Conservation (phyloP, 2,113 vertebrate species). For the Neogobius melanostomus region DNA sequence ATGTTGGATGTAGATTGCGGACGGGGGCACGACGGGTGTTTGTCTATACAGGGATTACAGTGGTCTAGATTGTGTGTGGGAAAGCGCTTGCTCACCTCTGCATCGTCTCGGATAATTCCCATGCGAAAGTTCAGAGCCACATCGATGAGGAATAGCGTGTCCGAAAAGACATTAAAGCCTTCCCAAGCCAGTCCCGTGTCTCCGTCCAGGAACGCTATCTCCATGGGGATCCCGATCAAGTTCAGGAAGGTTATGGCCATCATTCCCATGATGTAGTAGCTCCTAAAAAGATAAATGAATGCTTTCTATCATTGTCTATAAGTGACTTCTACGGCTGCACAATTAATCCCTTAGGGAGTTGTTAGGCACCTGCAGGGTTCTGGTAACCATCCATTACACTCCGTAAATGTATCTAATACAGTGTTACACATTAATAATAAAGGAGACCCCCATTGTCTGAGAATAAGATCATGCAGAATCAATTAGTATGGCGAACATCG, state of each 20-base stretch:
- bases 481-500: too few relatives aligned
- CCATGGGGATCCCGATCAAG: conserved; percentile 77
- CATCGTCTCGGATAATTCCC: conserved; percentile 75
- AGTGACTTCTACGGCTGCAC: too few relatives aligned
- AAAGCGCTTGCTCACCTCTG: conserved; percentile 72
- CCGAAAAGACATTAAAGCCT: conserved; percentile 76
- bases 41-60: conserved; percentile 54
- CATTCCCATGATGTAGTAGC: conserved; percentile 78
- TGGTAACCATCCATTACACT: too few relatives aligned
- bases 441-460: too few relatives aligned
- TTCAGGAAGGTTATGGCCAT: conserved; percentile 76
- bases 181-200: conserved; percentile 65
- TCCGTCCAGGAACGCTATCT: conserved; percentile 74
- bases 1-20: conserved; percentile 64
- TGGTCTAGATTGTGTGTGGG: conserved; percentile 60
- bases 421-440: too few relatives aligned
- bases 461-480: too few relatives aligned
- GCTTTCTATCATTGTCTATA: background rate
- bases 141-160: conserved; percentile 75
- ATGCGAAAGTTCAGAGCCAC: conserved; percentile 78
- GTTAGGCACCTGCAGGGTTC: too few relatives aligned
- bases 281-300: conserved; percentile 49
- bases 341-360: too few relatives aligned
- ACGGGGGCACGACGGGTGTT: conserved; percentile 50
- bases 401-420: too few relatives aligned